Base-by-base conservation (phyloP, 1,140 invertebrate species). In the Homarus americanus region DNA sequence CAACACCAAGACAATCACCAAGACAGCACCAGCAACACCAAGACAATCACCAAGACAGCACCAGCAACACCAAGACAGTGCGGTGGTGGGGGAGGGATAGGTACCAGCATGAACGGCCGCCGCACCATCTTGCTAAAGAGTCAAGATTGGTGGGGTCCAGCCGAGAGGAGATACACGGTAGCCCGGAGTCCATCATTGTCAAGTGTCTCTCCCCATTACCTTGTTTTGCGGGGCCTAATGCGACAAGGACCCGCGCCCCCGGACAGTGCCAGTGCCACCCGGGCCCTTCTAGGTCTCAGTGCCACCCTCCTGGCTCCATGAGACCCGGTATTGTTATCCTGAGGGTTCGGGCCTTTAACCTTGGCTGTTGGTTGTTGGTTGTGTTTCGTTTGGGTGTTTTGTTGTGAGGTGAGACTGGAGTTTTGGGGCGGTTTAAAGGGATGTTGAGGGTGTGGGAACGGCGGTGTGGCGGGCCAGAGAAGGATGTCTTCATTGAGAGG, bases 151-250 rank as follows among this genome's bases (percentile, higher is more conserved):
- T 75, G 66, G 28, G 34, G 66, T 83, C 82, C 34, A 40, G 32
- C 58, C 12, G 9, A 15, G 66, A 36, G 66, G 40, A 83, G 82
- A 83, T 66, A 83, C 58, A 83, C 82, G 82, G 82, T 83, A 83
- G 82, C 85, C 32, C 40, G 24, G 85, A 87, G 85, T 87, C 85
- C 75, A 87, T 87, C 75, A 78, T 78, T 87, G 58, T 78, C 85
- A 87, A 87, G 85, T 87, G 85, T 87, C 85, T 76, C 73, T 53
- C n/a, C 15, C 85, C 75, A 87, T 87, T 87, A 87, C 85, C 85
- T 87, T 87, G 85, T 87, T 87, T 66, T 78, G n/a, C 36, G 72
- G 73, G 20, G 75, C 73, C 49, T 87, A 87, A 87, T 87, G 85
- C 85, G 73, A 87, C 85, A 87, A 87, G 85, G 85, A 78, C 85